Base-by-base conservation (phyloP, 2,797 vertebrate species). In the Garrulus glandarius region DNA sequence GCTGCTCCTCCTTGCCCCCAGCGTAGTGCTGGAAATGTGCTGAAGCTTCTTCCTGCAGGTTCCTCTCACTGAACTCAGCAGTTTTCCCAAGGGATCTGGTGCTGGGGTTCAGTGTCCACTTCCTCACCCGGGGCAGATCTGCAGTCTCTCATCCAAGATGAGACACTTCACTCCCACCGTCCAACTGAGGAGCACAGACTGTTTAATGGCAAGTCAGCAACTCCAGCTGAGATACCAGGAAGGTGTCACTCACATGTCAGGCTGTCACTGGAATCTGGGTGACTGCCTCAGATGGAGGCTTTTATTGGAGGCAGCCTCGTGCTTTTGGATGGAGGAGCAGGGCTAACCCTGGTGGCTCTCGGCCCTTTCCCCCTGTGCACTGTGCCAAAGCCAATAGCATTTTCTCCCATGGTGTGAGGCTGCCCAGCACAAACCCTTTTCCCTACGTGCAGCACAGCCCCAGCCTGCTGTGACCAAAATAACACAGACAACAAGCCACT, bases 391-490 rank as follows among this genome's bases (percentile, higher is more conserved):
- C 12, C 67, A 50, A 7, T 41, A 80, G 49, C 0, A 1, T 72
- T 87, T 69, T 37, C 63, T 61, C 50, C 63, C 0, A 0, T 16
- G 47, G 18, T 22, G 43, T 43, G 70, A 84, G 80, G 67, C 13
- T 81, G 68, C 61, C 26, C 64, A 47, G n/a, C 71, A 44, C 84
- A 91, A 82, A 36, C 43, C 39, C 46, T 75, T 43, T 36, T 63
- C 67, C 60, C 56, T 23, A 0, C 0, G 0, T 18, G n/a, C 91
- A 80, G 61, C 23, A 1, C 61, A 50, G 80, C 56, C 81, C 78
- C 86, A 77, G 74, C 75, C 71, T 87, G 71, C 91, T 57, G 92
- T 20, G 36, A 80, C 92, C 72, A 84, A 92, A 91, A 85, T 78
- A 92, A 88, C 43, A 23, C 59, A 37, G 56, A 49, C 72, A 87